phyloP scores from a whole-genome alignment of 2,888 invertebrate species.

The Lasioglossum marginatum region DNA sequence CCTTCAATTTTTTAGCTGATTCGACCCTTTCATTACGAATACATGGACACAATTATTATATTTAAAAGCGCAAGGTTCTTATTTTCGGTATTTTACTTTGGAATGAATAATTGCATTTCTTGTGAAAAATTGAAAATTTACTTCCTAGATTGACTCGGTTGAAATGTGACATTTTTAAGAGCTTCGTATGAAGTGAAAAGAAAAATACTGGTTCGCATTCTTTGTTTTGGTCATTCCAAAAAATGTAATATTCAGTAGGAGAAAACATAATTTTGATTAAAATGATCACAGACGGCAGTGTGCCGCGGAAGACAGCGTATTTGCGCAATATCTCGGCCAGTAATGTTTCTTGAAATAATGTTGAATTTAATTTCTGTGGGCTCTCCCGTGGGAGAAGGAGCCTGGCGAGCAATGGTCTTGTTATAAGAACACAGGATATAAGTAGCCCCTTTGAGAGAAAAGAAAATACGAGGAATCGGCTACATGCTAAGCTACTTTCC shows the following conservation, averaged over 20 bases:
- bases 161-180: background rate
- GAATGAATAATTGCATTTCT: background rate
- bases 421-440: slow-evolving; percentile 14
- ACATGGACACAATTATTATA: background rate
- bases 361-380: slow-evolving; percentile 21
- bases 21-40: too few relatives aligned
- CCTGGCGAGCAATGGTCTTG: slow-evolving; percentile 11
- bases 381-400: slow-evolving; percentile 11
- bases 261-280: background rate
- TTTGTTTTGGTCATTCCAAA: background rate
- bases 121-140: background rate
- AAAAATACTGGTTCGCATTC: background rate
- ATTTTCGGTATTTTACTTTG: background rate
- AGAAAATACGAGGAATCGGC: slow-evolving; percentile 47
- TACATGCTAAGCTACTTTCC: slow-evolving; percentile 29
- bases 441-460: slow-evolving; percentile 27
- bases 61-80: background rate
- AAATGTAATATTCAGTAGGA: background rate
- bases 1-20: background rate
- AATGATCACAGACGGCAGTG: background rate
- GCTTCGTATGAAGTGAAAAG: background rate
- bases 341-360: slow-evolving; percentile 35
- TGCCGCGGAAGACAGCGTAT: background rate
- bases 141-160: background rate
- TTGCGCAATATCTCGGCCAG: background rate